These are phyloP conservation scores for Thaumatotibia leucotreta DNA, from an alignment of 1,140 invertebrate species.

Conservation along the genomic window DNA sequence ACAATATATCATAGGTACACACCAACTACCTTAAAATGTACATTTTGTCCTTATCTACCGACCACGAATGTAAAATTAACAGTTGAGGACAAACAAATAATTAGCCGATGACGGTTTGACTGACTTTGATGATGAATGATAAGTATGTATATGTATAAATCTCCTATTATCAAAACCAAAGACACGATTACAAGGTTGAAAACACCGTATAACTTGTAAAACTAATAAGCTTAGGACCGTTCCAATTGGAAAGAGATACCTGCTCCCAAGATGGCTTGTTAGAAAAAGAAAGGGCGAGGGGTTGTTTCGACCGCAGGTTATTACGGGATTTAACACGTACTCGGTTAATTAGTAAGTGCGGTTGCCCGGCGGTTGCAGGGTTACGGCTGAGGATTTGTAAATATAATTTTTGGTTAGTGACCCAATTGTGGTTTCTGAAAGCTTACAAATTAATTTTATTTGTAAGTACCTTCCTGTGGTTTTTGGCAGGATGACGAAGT, in stretches of 20 bases:
- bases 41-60: no score
- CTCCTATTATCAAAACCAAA: no score
- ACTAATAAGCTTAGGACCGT: slow-evolving; percentile 9
- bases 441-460: slow-evolving; percentile 26
- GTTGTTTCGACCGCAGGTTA: slow-evolving; percentile 66
- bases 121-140: no score
- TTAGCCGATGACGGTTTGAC: no score
- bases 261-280: slow-evolving; percentile 17
- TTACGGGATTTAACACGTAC: slow-evolving; percentile 72
- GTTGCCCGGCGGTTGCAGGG: slow-evolving; percentile 58
- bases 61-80: no score
- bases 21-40: no score
- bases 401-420: slow-evolving; percentile 58
- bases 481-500: neutral
- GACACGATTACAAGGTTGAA: neutral
- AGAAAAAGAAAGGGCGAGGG: slow-evolving; percentile 49
- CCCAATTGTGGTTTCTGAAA: slow-evolving; percentile 47
- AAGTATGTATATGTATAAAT: no score
- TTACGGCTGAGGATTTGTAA: slow-evolving; percentile 46
- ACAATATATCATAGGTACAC: no score
- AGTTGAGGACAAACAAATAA: no score
- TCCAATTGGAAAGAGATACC: slow-evolving; percentile 35
- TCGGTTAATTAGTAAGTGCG: slow-evolving; percentile 72
- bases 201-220: neutral
- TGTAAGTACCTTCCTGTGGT: neutral